phyloP scores from a whole-genome alignment of 1,140 invertebrate species.

The Brachionus rotundiformis region DNA sequence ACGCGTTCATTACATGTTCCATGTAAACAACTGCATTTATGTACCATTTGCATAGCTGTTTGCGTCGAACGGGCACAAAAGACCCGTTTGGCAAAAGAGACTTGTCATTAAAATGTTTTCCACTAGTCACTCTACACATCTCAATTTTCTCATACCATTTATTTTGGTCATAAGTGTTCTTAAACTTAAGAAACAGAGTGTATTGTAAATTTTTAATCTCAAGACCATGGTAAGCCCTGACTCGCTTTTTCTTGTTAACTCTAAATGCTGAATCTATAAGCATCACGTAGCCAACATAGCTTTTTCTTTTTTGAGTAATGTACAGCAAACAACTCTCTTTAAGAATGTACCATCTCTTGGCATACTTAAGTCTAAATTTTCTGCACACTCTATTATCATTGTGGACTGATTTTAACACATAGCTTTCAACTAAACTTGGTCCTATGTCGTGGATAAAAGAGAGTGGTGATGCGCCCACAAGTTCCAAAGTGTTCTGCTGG shows the following conservation, averaged over 20 bases:
- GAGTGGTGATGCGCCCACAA: neutral
- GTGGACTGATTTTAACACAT: neutral
- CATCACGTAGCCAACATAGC: neutral
- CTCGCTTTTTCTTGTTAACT: neutral
- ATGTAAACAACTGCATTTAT: constrained; percentile 85
- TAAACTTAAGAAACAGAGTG: neutral
- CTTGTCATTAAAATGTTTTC: constrained; percentile 3
- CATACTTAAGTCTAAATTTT: neutral
- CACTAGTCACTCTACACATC: neutral
- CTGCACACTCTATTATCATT: neutral
- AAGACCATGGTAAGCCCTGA: neutral
- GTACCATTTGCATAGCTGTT: constrained; percentile 64
- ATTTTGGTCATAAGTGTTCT: neutral
- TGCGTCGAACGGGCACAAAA: constrained; percentile 7
- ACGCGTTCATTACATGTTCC: constrained; percentile 80
- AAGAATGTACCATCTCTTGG: constrained; percentile 10
- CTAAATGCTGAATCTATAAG: neutral
- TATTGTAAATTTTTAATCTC: constrained; percentile 25
- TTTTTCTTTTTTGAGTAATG: neutral
- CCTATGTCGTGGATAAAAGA: constrained; percentile 10
- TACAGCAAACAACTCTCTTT: neutral
- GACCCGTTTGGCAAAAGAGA: neutral
- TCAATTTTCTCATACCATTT: constrained; percentile 19
- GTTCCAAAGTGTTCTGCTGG: neutral
- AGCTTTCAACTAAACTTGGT: neutral